Conservation (phyloP, 2,797 vertebrate genomes). For the Pagetopsis macropterus region DNA sequence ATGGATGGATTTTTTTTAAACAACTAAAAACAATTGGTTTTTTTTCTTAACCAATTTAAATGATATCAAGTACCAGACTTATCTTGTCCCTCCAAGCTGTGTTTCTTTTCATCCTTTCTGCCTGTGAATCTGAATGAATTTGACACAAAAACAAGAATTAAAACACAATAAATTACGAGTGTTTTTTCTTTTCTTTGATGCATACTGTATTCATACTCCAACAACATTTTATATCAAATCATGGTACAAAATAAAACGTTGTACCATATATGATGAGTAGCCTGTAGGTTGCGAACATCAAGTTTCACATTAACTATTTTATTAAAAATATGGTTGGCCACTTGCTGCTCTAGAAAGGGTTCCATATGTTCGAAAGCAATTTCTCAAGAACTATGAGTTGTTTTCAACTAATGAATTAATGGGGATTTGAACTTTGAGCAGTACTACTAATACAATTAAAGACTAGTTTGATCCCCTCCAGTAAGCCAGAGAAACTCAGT, state of each 20-base stretch:
- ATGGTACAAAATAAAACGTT: too few species aligned
- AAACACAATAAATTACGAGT: too few species aligned
- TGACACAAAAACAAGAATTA: too few species aligned
- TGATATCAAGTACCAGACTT: not conserved
- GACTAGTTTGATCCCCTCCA: not conserved
- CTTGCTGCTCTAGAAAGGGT: not conserved
- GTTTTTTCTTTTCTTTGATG: too few species aligned
- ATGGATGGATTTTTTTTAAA: slow-evolving; percentile 7
- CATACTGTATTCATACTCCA: not conserved
- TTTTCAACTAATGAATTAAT: not conserved
- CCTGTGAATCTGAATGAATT: not conserved
- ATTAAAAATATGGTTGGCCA: not conserved
- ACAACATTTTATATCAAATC: not conserved
- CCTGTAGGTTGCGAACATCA: too few species aligned
- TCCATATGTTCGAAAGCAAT: too few species aligned
- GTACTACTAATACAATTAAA: not conserved
- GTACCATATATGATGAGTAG: too few species aligned
- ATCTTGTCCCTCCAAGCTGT: not conserved
- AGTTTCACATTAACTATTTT: too few species aligned
- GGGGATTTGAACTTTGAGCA: not conserved
- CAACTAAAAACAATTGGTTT: not conserved
- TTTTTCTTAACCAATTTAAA: not conserved
- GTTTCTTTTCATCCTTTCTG: not conserved
- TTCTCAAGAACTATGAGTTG: not conserved
- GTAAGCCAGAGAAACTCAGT: not conserved